phyloP scores from a whole-genome alignment of 1,140 invertebrate genomes.

The Pseudachorutes palmiensis region DNA sequence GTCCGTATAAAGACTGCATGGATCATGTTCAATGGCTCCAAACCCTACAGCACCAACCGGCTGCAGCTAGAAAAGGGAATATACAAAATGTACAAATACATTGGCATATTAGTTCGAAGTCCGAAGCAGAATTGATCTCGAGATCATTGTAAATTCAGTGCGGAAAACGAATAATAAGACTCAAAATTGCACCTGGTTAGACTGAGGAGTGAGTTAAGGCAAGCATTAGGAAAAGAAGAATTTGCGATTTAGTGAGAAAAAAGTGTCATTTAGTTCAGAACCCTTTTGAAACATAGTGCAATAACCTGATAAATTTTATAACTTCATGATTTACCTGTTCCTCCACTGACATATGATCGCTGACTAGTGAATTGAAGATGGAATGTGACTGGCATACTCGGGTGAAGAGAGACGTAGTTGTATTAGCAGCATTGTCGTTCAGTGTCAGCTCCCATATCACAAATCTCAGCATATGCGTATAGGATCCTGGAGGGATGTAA shows the following conservation, averaged over 20 bases:
- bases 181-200: not conserved
- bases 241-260: not conserved
- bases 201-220: not conserved
- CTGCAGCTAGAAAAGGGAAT: constrained; percentile 68
- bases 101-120: too few relatives aligned
- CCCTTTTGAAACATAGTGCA: not conserved
- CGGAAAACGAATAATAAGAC: not conserved
- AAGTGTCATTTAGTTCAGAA: not conserved
- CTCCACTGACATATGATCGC: constrained; percentile 92
- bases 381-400: constrained; percentile 76
- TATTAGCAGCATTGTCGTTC: constrained; percentile 88
- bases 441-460: constrained; percentile 96
- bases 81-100: too few relatives aligned
- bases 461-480: constrained; percentile 77
- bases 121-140: too few relatives aligned
- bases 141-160: too few relatives aligned
- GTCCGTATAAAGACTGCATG: constrained; percentile 75
- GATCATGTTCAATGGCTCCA: constrained; percentile 90
- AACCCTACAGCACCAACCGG: constrained; percentile 88
- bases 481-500: constrained; percentile 53
- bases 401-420: constrained; percentile 79
- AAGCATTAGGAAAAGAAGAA: not conserved
- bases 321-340: constrained; percentile 66
- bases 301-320: too few relatives aligned
- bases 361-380: constrained; percentile 68